Percentiles rank a stretch among this genome's conserved stretches.
These are phyloP conservation scores for Pollenia amentaria DNA, from an alignment of 2,888 invertebrate genomes.

Conservation along the genomic window DNA sequence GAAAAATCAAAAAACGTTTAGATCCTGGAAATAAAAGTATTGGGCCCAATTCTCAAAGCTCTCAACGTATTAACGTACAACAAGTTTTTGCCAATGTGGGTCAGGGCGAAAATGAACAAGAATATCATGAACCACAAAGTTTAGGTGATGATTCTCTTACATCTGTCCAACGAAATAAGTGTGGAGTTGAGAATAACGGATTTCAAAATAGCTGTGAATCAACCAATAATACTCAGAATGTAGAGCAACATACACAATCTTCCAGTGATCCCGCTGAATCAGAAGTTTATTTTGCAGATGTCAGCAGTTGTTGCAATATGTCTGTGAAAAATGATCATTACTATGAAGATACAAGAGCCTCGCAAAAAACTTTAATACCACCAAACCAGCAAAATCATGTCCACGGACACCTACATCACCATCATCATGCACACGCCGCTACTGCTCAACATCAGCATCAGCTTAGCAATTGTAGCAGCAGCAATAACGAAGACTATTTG, in stretches of 20 bases:
- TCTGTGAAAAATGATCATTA: constrained; percentile 87
- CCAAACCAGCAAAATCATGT: constrained; percentile 60
- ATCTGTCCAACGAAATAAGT: constrained; percentile 79
- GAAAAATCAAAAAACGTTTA: constrained; percentile 86
- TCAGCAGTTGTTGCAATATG: constrained; percentile 92
- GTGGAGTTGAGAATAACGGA: constrained; percentile 91
- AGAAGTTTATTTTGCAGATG: constrained; percentile 94
- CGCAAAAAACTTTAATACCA: constrained; percentile 66
- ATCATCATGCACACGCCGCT: constrained; percentile 74
- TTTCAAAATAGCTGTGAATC: constrained; percentile 89
- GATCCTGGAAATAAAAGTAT: constrained; percentile 85
- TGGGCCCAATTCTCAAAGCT: constrained; percentile 80
- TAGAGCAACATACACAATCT: constrained; percentile 76
- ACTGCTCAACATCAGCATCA: constrained; percentile 76
- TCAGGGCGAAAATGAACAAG: constrained; percentile 76
- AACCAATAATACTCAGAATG: constrained; percentile 47
- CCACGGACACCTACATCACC: constrained; percentile 63
- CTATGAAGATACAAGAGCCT: constrained; percentile 80
- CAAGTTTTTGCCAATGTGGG: constrained; percentile 80
- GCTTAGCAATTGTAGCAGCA: constrained; percentile 75
- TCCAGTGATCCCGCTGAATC: constrained; percentile 89
- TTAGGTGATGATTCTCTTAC: constrained; percentile 51
- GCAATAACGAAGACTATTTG: constrained; percentile 86
- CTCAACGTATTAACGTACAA: constrained; percentile 85
- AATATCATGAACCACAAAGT: constrained; percentile 82